phyloP scores from a whole-genome alignment of 2,797 vertebrate species.

The Lithobates sylvaticus region DNA sequence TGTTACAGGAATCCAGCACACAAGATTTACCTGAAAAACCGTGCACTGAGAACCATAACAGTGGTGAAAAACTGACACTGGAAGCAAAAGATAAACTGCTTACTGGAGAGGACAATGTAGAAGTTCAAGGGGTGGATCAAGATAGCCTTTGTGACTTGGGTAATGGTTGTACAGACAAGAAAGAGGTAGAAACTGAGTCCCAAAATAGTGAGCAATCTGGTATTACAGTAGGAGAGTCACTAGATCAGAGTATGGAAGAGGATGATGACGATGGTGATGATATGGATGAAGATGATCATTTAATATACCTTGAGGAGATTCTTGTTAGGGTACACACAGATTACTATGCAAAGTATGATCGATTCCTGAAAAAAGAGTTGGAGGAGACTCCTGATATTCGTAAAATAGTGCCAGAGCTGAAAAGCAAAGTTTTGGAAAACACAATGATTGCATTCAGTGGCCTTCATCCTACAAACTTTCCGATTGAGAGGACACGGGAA shows the following conservation, averaged over 20 bases:
- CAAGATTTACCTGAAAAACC: constrained; percentile 9
- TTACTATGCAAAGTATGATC: constrained; percentile 90
- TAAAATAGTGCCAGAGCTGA: constrained; percentile 92
- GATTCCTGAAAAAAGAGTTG: constrained; percentile 80
- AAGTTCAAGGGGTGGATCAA: constrained; percentile 74
- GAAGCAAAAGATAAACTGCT: constrained; percentile 58
- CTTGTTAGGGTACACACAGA: constrained; percentile 90
- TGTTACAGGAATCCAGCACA: constrained; percentile 57
- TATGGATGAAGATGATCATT: constrained; percentile 89
- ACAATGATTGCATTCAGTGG: constrained; percentile 91
- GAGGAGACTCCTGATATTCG: constrained; percentile 89
- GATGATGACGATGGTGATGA: constrained; percentile 87
- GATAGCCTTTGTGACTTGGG: constrained; percentile 83
- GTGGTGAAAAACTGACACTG: constrained; percentile 67
- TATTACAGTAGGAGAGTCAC: constrained; percentile 90
- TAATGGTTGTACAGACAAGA: constrained; percentile 86
- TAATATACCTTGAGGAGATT: constrained; percentile 95
- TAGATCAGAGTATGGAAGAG: constrained; percentile 92
- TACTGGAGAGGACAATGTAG: constrained; percentile 40
- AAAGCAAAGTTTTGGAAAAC: constrained; percentile 86
- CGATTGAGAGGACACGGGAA: constrained; percentile 93
- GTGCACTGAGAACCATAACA: constrained; percentile 63
- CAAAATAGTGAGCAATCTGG: constrained; percentile 97
- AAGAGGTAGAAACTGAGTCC: constrained; percentile 93
- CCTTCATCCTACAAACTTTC: constrained; percentile 93